phyloP scores from a whole-genome alignment of 2,113 vertebrate genomes.

The Opisthocomus hoazin region DNA sequence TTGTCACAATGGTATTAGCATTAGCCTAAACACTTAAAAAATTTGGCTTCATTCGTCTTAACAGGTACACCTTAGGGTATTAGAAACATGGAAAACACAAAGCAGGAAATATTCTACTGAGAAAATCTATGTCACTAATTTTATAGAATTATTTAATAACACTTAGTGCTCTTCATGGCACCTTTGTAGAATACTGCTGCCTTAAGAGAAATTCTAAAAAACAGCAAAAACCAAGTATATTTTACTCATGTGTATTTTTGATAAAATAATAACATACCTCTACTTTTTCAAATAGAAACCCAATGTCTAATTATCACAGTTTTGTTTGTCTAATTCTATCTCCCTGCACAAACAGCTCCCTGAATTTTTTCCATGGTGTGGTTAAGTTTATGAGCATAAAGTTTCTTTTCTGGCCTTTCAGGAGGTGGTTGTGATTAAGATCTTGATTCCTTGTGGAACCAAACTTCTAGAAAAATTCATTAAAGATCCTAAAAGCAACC shows the following conservation, averaged over 20 bases:
- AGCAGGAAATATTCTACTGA: slow-evolving; percentile 31
- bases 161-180: slow-evolving; percentile 15
- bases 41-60: slow-evolving; percentile 42
- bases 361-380: neutral
- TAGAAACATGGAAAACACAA: neutral
- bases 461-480: neutral
- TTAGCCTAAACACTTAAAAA: slow-evolving; percentile 35
- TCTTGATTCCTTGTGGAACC: neutral
- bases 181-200: slow-evolving; percentile 1
- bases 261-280: slow-evolving; percentile 15
- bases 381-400: neutral
- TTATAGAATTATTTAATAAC: slow-evolving; percentile 56
- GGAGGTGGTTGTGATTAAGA: neutral
- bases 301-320: neutral
- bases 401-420: neutral
- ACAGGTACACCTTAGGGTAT: slow-evolving; percentile 22
- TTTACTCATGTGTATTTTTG: slow-evolving; percentile 40
- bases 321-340: slow-evolving; percentile 1
- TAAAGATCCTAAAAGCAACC: neutral
- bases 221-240: neutral
- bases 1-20: neutral
- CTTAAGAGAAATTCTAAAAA: slow-evolving; percentile 39
- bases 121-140: slow-evolving; percentile 28
- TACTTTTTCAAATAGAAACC: neutral
- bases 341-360: neutral